These are phyloP conservation scores for Regulus satrapa DNA, from an alignment of 2,113 vertebrate genomes.

Conservation along the genomic window DNA sequence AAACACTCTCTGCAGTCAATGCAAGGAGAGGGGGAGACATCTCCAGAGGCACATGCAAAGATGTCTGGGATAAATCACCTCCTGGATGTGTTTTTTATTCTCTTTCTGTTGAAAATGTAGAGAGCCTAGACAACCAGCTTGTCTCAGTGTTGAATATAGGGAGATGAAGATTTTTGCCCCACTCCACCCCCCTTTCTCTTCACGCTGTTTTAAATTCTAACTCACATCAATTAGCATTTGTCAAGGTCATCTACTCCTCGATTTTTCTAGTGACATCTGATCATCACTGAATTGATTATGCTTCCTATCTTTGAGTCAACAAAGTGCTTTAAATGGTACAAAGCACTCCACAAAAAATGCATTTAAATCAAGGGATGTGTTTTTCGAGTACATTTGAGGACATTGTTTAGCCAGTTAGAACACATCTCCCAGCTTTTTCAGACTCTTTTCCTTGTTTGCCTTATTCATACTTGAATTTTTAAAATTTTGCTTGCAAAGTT, in stretches of 20 bases:
- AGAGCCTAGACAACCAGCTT: not conserved
- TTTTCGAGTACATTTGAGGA: not conserved
- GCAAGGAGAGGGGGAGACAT: not conserved
- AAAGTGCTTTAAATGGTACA: not conserved
- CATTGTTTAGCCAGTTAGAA: not conserved
- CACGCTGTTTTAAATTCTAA: not conserved
- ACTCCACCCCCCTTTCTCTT: accelerated
- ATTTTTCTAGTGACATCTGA: not conserved
- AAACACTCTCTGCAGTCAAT: not conserved
- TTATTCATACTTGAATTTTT: not conserved
- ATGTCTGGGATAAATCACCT: not conserved
- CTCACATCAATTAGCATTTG: not conserved
- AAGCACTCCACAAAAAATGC: not conserved
- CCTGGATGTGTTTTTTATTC: not conserved
- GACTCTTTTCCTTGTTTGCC: not conserved
- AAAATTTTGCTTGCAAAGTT: not conserved
- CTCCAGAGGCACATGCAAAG: not conserved
- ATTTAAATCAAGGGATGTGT: not conserved
- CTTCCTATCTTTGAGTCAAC: not conserved
- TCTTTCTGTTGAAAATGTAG: not conserved
- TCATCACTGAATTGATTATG: not conserved
- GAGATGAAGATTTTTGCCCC: not conserved
- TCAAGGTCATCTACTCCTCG: not conserved
- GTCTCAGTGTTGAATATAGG: not conserved
- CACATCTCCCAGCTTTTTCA: not conserved